These are phyloP conservation scores for Prinia subflava DNA, from an alignment of 2,113 vertebrate genomes.

Conservation along the genomic window DNA sequence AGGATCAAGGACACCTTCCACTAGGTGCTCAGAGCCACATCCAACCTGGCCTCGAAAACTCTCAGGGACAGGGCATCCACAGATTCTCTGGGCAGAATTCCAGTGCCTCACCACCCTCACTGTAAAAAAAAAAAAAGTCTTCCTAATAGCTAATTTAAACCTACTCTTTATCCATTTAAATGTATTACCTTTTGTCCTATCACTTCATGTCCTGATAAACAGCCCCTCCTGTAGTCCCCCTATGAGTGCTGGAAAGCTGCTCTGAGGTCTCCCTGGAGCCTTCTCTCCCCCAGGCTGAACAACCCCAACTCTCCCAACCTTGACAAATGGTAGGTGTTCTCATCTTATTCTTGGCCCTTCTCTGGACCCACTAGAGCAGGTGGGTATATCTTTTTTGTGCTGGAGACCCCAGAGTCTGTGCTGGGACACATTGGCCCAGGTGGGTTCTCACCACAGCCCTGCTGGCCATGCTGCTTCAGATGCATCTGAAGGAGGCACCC, in stretches of 20 bases:
- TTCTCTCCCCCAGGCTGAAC: not conserved
- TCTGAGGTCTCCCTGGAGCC: not conserved
- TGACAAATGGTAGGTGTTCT: not conserved
- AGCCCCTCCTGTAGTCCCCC: no score
- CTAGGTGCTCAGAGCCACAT: not conserved
- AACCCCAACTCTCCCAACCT: not conserved
- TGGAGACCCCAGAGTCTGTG: not conserved
- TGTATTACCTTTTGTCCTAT: not conserved
- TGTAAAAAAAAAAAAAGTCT: not conserved
- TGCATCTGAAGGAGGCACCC: not conserved
- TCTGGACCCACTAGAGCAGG: no score
- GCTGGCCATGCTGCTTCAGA: not conserved
- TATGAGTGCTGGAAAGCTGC: not conserved
- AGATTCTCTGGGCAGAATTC: not conserved
- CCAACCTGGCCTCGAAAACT: not conserved
- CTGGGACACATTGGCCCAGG: no score
- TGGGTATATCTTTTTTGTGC: not conserved
- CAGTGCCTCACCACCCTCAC: not conserved
- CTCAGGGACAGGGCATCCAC: not conserved
- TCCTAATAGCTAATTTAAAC: not conserved
- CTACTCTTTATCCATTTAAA: not conserved
- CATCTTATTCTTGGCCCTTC: not conserved
- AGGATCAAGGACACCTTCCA: not conserved
- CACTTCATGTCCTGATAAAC: not conserved
- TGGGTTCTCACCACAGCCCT: not conserved